Evolutionary conservation across 2,113 vertebrate genomes (phyloP), one percentile per base, ranked within the genome.

Genomic region (Acanthisitta chloris): DNA sequence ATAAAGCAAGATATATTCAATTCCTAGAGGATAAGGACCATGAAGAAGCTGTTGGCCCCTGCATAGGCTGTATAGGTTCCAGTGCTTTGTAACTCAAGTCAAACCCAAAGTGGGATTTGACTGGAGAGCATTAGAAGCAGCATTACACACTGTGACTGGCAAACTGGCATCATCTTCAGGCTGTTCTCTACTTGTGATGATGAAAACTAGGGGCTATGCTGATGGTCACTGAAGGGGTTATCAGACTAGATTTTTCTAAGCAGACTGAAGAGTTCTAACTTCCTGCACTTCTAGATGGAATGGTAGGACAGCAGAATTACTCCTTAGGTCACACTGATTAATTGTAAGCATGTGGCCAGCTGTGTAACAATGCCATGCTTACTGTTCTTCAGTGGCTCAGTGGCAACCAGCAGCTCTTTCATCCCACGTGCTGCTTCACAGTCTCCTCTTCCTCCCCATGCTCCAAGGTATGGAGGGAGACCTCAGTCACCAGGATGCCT

Each of bases 1-100:
- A 14, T 7, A 23, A 18, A 73, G 14, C 12, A 14, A 38, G 25
- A 48, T 10, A 34, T 4, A 31, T 8, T 38, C 14, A 40, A 0
- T 51, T 83, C 31, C 25, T 43, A 55, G 33, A 19, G 26, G 36
- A 51, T 45, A 73, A 85, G 43, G 40, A 66, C 29, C 3, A 2
- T 29, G 46, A 79, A 40, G 52, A 1, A 20, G 23, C 4, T 14
- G 2, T 17, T 16, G 25, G 7, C 3, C 24, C 14, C 9, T 54
- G 51, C 43, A 92, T 33, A 67, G 17, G 13, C n/a, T 48, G 21
- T 4, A 5, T 12, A 70, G 51, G 14, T 45, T 66, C 18, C 70
- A 23, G 33, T 43, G 31, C 33, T 16, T 43, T 45, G 31, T 66
- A 38, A 20, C 7, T 12, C 0, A 4, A 16, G 51, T 62, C 21